These are phyloP conservation scores for Platichthys stellatus DNA, from an alignment of 2,113 vertebrate species.

Conservation along the genomic window DNA sequence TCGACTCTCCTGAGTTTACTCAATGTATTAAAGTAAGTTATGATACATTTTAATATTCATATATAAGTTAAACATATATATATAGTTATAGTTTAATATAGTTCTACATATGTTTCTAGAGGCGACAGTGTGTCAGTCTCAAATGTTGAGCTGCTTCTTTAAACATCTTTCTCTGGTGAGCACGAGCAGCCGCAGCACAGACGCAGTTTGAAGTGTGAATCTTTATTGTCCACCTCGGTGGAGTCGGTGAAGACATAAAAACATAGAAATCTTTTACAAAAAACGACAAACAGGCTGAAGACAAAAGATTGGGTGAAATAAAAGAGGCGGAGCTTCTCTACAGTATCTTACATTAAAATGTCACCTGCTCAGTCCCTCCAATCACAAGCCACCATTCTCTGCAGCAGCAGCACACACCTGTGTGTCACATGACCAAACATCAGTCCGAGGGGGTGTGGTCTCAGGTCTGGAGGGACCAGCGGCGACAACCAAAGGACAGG, in stretches of 20 bases:
- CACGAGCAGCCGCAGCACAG: not conserved
- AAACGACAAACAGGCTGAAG: conserved; percentile 37
- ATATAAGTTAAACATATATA: too few relatives aligned
- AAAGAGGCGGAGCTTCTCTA: conserved; percentile 59
- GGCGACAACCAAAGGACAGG: conserved; percentile 2
- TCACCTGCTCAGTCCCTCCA: conserved; percentile 1
- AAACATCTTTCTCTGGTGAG: not conserved
- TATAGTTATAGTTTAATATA: too few relatives aligned
- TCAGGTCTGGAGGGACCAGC: conserved; percentile 13
- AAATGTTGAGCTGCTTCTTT: too few relatives aligned
- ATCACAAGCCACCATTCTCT: conserved; percentile 4
- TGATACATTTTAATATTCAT: too few relatives aligned
- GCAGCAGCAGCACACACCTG: conserved; percentile 2
- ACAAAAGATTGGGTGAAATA: conserved; percentile 49
- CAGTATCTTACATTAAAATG: conserved; percentile 58
- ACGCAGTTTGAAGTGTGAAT: conserved; percentile 54
- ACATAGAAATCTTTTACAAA: conserved; percentile 78
- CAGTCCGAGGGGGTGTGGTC: not conserved
- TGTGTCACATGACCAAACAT: conserved; percentile 47
- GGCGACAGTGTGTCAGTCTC: too few relatives aligned
- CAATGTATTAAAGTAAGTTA: too few relatives aligned
- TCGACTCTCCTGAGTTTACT: too few relatives aligned
- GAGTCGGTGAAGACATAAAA: conserved; percentile 67
- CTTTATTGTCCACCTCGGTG: conserved; percentile 71
- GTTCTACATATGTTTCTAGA: too few relatives aligned